Percentiles rank a stretch among this genome's conserved stretches.
Conservation (phyloP, 1,140 invertebrate genomes). For the Tetragnatha versicolor region DNA sequence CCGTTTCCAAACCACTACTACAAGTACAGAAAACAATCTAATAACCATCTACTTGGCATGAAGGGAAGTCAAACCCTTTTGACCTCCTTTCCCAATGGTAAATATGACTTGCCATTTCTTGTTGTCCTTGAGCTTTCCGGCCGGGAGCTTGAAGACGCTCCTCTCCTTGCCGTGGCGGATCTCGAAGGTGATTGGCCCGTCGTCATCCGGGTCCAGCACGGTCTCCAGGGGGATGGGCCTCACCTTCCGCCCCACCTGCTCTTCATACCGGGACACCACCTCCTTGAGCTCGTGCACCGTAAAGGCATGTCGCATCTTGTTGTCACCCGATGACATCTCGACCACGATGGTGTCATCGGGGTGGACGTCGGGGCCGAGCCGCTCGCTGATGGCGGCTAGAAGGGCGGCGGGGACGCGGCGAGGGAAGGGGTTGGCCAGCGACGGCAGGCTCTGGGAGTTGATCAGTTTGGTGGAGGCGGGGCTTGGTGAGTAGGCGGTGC, state of each 20-base stretch:
- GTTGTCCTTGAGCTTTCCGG: slow-evolving; percentile 53
- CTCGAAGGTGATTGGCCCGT: slow-evolving; percentile 56
- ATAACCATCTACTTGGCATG: slow-evolving; percentile 50
- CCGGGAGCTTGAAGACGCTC: slow-evolving; percentile 56
- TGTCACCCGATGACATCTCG: slow-evolving; percentile 26
- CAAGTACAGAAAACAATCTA: no score
- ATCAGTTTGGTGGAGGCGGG: neutral
- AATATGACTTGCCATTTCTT: slow-evolving; percentile 59
- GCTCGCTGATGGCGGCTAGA: slow-evolving; percentile 37
- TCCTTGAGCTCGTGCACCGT: slow-evolving; percentile 44
- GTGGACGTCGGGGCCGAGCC: slow-evolving; percentile 22
- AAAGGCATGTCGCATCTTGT: slow-evolving; percentile 47
- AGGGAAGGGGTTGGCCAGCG: slow-evolving; percentile 34
- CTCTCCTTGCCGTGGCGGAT: slow-evolving; percentile 56
- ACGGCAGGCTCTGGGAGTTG: slow-evolving; percentile 15
- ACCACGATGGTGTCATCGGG: slow-evolving; percentile 39
- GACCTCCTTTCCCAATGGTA: slow-evolving; percentile 56
- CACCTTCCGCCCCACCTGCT: slow-evolving; percentile 28
- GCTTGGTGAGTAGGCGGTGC: no score
- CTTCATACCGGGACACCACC: slow-evolving; percentile 27
- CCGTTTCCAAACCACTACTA: no score
- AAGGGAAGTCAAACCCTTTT: slow-evolving; percentile 19
- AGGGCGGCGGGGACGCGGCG: slow-evolving; percentile 37
- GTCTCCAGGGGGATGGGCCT: slow-evolving; percentile 44
- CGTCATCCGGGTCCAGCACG: slow-evolving; percentile 43